Conservation (phyloP, 2,888 invertebrate genomes). For the Caenorhabditis sp. region DNA sequence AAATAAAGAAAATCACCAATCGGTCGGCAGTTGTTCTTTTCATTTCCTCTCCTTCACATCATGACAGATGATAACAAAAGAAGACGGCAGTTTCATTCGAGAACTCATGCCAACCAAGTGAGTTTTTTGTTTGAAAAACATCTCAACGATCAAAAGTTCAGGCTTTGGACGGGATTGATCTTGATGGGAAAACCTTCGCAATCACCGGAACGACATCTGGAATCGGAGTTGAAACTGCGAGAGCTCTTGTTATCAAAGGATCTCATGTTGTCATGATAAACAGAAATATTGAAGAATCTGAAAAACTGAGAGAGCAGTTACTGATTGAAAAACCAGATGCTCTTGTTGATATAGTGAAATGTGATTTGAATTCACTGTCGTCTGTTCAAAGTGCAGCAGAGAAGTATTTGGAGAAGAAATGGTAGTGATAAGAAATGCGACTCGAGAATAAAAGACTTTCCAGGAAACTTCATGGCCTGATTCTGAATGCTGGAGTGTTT, state of each 20-base stretch:
- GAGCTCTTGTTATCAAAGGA: slow-evolving; percentile 70
- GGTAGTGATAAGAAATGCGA: slow-evolving; percentile 83
- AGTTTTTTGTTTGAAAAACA: slow-evolving; percentile 16
- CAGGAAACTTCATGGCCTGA: slow-evolving; percentile 84
- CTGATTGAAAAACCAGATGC: slow-evolving; percentile 23
- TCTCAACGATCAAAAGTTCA: slow-evolving; percentile 23
- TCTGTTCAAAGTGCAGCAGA: slow-evolving; percentile 84
- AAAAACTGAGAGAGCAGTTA: slow-evolving; percentile 20
- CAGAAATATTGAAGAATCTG: slow-evolving; percentile 75
- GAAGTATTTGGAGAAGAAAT: slow-evolving; percentile 81
- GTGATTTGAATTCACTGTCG: slow-evolving; percentile 84
- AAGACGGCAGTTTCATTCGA: slow-evolving; percentile 43
- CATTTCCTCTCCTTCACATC: background rate
- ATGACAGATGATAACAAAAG: slow-evolving; percentile 21
- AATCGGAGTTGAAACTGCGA: slow-evolving; percentile 76
- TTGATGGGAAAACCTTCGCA: slow-evolving; percentile 72
- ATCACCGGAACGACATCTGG: slow-evolving; percentile 77
- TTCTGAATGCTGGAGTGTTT: slow-evolving; percentile 86
- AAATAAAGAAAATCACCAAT: slow-evolving; percentile 9
- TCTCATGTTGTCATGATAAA: slow-evolving; percentile 93
- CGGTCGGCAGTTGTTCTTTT: slow-evolving; percentile 12
- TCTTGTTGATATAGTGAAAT: slow-evolving; percentile 83
- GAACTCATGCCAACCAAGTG: slow-evolving; percentile 40
- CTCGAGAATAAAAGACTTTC: no score
- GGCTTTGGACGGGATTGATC: slow-evolving; percentile 70